Percentiles rank a stretch among this genome's conserved stretches.
Conservation (phyloP, 2,888 invertebrate species). For the Lathronympha strigana region DNA sequence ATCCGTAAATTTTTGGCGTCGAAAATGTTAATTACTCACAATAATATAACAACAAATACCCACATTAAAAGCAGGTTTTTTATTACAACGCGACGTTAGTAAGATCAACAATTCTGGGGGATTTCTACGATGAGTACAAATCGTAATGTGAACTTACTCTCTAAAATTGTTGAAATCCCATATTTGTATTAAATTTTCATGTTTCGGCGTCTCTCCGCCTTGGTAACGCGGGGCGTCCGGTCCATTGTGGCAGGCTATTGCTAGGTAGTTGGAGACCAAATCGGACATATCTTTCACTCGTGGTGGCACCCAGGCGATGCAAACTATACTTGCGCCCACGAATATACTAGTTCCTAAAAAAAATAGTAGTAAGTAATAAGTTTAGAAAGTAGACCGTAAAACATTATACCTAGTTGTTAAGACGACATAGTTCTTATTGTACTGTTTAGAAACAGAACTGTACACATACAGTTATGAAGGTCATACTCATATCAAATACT, state of each 20-base stretch:
- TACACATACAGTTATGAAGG: too few relatives aligned
- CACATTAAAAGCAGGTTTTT: too few relatives aligned
- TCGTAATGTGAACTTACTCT: slow-evolving; percentile 53
- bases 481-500: too few relatives aligned
- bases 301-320: slow-evolving; percentile 20
- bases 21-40: too few relatives aligned
- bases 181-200: slow-evolving; percentile 86
- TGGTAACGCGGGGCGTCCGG: slow-evolving; percentile 78
- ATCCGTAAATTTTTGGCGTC: too few relatives aligned
- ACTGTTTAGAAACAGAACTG: too few relatives aligned
- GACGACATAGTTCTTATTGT: too few relatives aligned
- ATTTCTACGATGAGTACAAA: not conserved
- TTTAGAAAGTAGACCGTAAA: too few relatives aligned
- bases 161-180: slow-evolving; percentile 85
- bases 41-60: too few relatives aligned
- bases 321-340: slow-evolving; percentile 78
- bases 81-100: too few relatives aligned
- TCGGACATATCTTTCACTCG: slow-evolving; percentile 14
- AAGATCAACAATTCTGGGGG: too few relatives aligned
- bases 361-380: not conserved
- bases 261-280: slow-evolving; percentile 68
- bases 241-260: slow-evolving; percentile 81
- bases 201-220: slow-evolving; percentile 63
- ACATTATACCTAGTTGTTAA: too few relatives aligned
- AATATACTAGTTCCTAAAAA: slow-evolving; percentile 59